phyloP scores from a whole-genome alignment of 1,140 invertebrate genomes.

The Diachasmimorpha longicaudata region DNA sequence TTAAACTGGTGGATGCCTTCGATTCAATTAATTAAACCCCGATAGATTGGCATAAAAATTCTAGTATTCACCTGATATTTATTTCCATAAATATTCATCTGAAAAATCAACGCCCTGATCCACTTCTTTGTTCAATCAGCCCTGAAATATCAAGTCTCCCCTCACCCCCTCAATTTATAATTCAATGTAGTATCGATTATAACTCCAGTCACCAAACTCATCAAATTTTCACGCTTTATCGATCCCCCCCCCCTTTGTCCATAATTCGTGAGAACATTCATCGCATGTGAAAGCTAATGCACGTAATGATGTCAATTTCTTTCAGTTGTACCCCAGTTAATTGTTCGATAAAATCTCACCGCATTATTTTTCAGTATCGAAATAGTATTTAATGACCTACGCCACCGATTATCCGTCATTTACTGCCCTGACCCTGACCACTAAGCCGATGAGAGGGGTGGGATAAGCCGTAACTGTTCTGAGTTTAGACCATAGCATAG shows the following conservation, averaged over 20 bases:
- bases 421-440: constrained; percentile 3
- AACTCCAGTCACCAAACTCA: background rate
- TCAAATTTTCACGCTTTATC: background rate
- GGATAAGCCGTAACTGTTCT: background rate
- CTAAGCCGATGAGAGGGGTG: background rate
- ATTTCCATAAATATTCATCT: no score
- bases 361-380: background rate
- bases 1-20: no score
- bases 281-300: background rate
- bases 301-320: no score
- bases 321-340: background rate
- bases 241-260: background rate
- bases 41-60: no score
- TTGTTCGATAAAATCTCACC: background rate
- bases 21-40: no score
- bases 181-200: background rate
- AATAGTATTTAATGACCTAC: background rate
- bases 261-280: background rate
- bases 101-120: background rate
- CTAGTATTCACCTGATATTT: no score
- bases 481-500: background rate
- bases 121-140: background rate
- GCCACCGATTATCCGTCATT: background rate
- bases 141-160: background rate
- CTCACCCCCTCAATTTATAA: background rate